These are phyloP conservation scores for Zhengitettix transpicula DNA, from an alignment of 2,888 invertebrate genomes.

Conservation along the genomic window DNA sequence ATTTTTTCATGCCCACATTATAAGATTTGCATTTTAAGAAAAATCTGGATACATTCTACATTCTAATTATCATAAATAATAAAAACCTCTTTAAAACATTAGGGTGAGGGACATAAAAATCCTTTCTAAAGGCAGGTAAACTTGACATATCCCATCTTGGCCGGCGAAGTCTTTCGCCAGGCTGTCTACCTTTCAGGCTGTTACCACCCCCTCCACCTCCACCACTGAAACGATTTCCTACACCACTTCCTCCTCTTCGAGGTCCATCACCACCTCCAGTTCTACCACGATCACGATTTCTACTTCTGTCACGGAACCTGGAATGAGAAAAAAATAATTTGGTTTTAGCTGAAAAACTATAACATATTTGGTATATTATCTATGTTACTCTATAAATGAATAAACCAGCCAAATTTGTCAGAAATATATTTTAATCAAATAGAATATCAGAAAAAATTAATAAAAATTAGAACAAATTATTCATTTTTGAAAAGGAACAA, in stretches of 20 bases:
- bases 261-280: constrained; percentile 3
- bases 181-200: constrained; percentile 15
- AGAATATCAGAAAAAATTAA: too few relatives aligned
- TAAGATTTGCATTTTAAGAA: background rate
- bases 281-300: constrained; percentile 8
- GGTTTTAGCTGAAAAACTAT: too few relatives aligned
- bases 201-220: constrained; percentile 1
- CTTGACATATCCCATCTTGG: constrained; percentile 68
- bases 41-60: background rate
- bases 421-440: too few relatives aligned
- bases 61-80: background rate
- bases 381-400: too few relatives aligned
- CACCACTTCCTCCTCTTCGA: background rate
- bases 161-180: constrained; percentile 39
- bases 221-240: background rate
- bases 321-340: too few relatives aligned
- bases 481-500: too few relatives aligned
- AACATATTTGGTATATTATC: too few relatives aligned
- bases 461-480: too few relatives aligned
- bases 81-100: constrained; percentile 43
- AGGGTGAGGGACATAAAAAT: constrained; percentile 75
- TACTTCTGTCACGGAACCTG: constrained; percentile 9
- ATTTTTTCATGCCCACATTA: too few relatives aligned
- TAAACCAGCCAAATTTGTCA: too few relatives aligned
- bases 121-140: constrained; percentile 73